Evolutionary conservation across 2,113 vertebrate genomes (phyloP), one percentile per base, ranked within the genome.

Genomic region (Caranx melampygus): DNA sequence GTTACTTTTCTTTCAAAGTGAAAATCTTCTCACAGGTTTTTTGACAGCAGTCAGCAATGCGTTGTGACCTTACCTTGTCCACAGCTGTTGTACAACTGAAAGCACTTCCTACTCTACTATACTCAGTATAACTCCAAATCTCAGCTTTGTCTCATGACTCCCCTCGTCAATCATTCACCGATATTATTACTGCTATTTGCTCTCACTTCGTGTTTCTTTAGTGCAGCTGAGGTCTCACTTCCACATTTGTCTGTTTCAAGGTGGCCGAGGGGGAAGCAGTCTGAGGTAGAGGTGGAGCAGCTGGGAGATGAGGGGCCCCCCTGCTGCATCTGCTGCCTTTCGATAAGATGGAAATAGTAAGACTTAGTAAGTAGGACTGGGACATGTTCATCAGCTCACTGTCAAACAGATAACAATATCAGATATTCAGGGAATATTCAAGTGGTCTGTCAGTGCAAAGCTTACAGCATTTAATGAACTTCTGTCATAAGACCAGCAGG

Each of bases 131-230:
- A 18, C 3, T 7, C 45, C 18, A 14, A 54, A 35, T 26, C 0
- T 66, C 16, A 52, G 11, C 49, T 37, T 10, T 26, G 31, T n/a
- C 61, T 74, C 45, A 52, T 70, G 62, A 67, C 21, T 20, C 21
- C 7, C 15, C 13, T 26, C 14, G 40, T 61, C 35, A 44, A 49
- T 35, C 2, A 51, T 11, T 75, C 26, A 67, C 64, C n/a, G 2
- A 18, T 42, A 84, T 82, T 72, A 68, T 75, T 63, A 3, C 3
- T 18, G 13, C 6, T 3, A 0, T 42, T 15, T 26, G 55, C 21
- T 88, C 79, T 94, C 88, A 90, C 84, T 94, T 93, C 84, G 59
- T 44, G 40, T 90, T 91, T 91, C 57, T 68, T 21, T 6, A 3
- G 37, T 15, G 26, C 66, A 62, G 44, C 58, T 63, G 4, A 4